These are phyloP conservation scores for Hydrocynus forskahlii DNA, from an alignment of 2,797 vertebrate species.

Conservation along the genomic window DNA sequence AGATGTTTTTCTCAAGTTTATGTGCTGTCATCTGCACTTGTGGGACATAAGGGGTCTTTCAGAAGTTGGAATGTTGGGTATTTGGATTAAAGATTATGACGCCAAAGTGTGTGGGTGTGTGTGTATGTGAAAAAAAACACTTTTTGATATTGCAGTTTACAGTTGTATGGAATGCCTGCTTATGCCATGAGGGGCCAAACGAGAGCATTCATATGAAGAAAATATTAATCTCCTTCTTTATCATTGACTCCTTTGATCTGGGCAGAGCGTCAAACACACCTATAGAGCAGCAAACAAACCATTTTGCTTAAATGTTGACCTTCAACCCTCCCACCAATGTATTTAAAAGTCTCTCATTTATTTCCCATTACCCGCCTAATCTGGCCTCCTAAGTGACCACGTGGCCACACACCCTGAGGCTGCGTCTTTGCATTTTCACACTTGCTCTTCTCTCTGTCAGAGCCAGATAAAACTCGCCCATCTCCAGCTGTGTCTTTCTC, in stretches of 20 bases:
- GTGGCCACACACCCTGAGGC: conserved; percentile 55
- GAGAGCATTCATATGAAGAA: conserved; percentile 55
- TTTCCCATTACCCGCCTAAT: conserved; percentile 54
- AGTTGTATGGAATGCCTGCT: conserved; percentile 38
- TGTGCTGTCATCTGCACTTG: conserved; percentile 13
- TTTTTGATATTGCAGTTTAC: conserved; percentile 39
- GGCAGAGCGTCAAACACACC: conserved; percentile 47
- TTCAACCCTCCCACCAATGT: conserved; percentile 38
- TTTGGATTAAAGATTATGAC: conserved; percentile 8
- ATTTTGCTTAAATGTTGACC: conserved; percentile 53
- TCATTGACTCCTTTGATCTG: conserved; percentile 37
- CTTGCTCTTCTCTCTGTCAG: conserved; percentile 55
- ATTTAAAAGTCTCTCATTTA: conserved; percentile 56
- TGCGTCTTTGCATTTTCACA: conserved; percentile 68
- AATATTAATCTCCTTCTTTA: conserved; percentile 25
- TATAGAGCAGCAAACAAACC: conserved; percentile 54
- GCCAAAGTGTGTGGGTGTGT: conserved; percentile 47
- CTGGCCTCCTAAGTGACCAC: conserved; percentile 45
- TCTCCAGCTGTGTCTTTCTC: conserved; percentile 76
- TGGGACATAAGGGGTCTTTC: conserved; percentile 9
- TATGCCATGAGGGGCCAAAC: conserved; percentile 38
- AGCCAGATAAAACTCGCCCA: conserved; percentile 61
- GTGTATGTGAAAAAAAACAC: conserved; percentile 38
- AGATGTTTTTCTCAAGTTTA: not conserved
- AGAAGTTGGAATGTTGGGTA: not conserved